phyloP scores from a whole-genome alignment of 2,113 vertebrate species.

The Chascanopsetta lugubris region DNA sequence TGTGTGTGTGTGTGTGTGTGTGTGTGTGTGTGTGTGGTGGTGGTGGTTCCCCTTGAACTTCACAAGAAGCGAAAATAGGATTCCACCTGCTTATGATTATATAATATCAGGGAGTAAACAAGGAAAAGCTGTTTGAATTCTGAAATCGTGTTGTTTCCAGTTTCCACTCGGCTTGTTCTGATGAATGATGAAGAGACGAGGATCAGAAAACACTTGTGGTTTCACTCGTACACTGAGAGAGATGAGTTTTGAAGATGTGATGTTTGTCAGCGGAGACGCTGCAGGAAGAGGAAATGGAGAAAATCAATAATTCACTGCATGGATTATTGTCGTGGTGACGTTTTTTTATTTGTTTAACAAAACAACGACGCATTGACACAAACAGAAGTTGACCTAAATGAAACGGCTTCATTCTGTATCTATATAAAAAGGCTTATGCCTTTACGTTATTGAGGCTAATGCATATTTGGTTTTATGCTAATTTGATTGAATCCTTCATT shows the following conservation, averaged over 20 bases:
- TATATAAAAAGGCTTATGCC: too few relatives aligned
- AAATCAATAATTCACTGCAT: too few relatives aligned
- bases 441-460: too few relatives aligned
- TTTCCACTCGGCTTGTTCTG: slow-evolving; percentile 22
- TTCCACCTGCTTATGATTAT: slow-evolving; percentile 32
- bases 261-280: too few relatives aligned
- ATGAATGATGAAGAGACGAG: slow-evolving; percentile 11
- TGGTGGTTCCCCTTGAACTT: slow-evolving; percentile 16
- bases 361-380: too few relatives aligned
- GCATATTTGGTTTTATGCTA: too few relatives aligned
- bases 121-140: slow-evolving; percentile 20
- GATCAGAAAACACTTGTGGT: slow-evolving; percentile 14
- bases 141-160: slow-evolving; percentile 26
- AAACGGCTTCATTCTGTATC: too few relatives aligned
- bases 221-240: slow-evolving; percentile 25
- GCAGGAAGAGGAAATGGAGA: too few relatives aligned
- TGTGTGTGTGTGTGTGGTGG: background rate
- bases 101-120: slow-evolving; percentile 32
- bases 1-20: background rate
- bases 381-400: too few relatives aligned
- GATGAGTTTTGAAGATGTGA: background rate
- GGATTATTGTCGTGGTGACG: too few relatives aligned
- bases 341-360: too few relatives aligned
- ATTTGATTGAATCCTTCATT: too few relatives aligned
- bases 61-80: slow-evolving; percentile 8